Evolutionary conservation across 2,888 invertebrate genomes (phyloP).

Genomic region (Gymnocheta viridis): DNA sequence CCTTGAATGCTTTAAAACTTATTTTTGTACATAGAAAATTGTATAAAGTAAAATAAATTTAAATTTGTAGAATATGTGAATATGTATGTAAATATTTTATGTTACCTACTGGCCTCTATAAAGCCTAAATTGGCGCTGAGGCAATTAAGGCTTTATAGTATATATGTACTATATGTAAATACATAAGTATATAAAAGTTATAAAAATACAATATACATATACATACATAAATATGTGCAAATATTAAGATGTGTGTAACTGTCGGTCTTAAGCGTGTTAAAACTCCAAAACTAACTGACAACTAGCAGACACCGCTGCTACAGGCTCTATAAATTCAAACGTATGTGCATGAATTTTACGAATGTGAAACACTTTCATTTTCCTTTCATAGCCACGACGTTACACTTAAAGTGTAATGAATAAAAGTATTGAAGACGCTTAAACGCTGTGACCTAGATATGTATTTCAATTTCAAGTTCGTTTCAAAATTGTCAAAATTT

Average conservation of each 20-base stretch:
- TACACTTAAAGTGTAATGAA: slow-evolving; percentile 22
- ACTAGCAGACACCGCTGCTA: slow-evolving; percentile 20
- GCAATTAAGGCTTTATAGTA: too few relatives aligned
- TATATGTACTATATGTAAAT: too few relatives aligned
- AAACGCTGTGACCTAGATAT: slow-evolving; percentile 50
- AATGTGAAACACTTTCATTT: slow-evolving; percentile 54
- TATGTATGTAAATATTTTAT: too few relatives aligned
- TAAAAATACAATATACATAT: too few relatives aligned
- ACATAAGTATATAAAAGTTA: too few relatives aligned
- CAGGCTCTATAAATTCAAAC: not conserved
- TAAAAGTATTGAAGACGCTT: slow-evolving; percentile 26
- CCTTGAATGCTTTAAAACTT: too few relatives aligned
- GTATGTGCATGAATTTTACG: not conserved
- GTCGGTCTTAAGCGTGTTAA: not conserved
- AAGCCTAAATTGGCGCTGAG: too few relatives aligned
- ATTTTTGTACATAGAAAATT: too few relatives aligned
- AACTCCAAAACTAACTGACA: slow-evolving; percentile 23
- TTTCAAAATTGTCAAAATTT: slow-evolving; percentile 45
- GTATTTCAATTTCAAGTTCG: slow-evolving; percentile 59
- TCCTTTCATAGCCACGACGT: slow-evolving; percentile 11
- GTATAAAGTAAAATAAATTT: too few relatives aligned
- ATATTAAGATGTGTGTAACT: not conserved
- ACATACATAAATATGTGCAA: not conserved
- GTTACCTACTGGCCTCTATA: too few relatives aligned
- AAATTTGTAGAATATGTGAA: too few relatives aligned